Evolutionary conservation across 2,888 invertebrate genomes (phyloP), one percentile per base, ranked within the genome.

Genomic region (Colostygia pectinataria): DNA sequence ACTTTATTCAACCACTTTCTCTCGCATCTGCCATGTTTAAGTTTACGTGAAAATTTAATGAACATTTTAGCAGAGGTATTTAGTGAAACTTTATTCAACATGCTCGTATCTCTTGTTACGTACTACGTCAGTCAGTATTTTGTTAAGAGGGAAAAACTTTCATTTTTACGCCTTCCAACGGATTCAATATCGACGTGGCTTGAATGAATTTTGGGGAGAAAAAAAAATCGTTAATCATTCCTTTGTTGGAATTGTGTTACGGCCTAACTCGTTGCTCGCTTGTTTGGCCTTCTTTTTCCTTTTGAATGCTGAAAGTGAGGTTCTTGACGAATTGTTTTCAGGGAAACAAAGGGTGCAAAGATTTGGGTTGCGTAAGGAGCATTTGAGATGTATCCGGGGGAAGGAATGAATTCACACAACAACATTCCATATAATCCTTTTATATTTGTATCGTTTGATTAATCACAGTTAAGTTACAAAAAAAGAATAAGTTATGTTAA

Each of bases 161-260:
- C 85, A 83, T 87, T 88, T 87, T 88, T 86, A 85, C 88, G 78
- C 83, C 80, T 83, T 77, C 87, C 84, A 86, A 82, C 84, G 86
- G 86, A 88, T 89, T 89, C 89, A 90, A 90, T 90, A 90, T 88
- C 87, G 88, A 81, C 85, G 83, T 75, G 78, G 80, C 83, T 85
- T 86, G 88, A 89, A 89, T 89, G 86, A 89, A 86, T 81, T 79
- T 73, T 55, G 66, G 78, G 77, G 78, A 6, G 83, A 79, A 48
- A 59, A 62, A 81, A 83, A 86, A 87, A 88, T 85, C 89, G 90
- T 90, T 90, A 90, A 89, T 90, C 90, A 90, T 90, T 73, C 87
- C 86, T 87, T 89, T 90, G 88, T 89, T 87, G 84, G 86, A 89
- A 88, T 90, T 89, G 87, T 88, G 89, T 87, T 85, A 87, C 83